Evolutionary conservation across 2,113 vertebrate genomes (phyloP).

Genomic region (Sinocyclocheilus grahami): DNA sequence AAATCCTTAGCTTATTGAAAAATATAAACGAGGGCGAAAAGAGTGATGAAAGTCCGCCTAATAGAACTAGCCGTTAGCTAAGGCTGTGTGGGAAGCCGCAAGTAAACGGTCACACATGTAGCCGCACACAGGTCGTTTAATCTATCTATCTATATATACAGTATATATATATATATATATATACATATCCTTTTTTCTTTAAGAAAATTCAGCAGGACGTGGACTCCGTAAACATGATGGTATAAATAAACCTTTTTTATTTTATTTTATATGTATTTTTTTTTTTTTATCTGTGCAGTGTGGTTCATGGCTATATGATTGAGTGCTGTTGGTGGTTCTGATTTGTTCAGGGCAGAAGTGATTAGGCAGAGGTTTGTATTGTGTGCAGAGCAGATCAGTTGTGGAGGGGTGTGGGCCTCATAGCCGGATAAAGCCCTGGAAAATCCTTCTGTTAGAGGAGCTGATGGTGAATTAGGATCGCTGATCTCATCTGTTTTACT

Average conservation of each 20-base stretch:
- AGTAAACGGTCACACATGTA: constrained; percentile 47
- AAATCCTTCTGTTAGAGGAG: constrained; percentile 51
- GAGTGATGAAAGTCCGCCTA: background rate
- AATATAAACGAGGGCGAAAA: background rate
- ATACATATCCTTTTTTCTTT: no score
- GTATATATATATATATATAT: no score
- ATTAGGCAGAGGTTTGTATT: constrained; percentile 64
- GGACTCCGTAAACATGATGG: background rate
- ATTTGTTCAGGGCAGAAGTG: constrained; percentile 53
- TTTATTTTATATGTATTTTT: background rate
- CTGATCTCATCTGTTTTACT: constrained; percentile 67
- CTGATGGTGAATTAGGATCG: constrained; percentile 69
- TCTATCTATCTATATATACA: no score
- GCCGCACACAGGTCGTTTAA: constrained; percentile 46
- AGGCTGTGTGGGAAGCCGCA: constrained; percentile 18
- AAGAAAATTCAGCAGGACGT: no score
- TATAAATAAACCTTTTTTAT: background rate
- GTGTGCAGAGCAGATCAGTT: constrained; percentile 40
- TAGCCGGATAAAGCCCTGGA: constrained; percentile 57
- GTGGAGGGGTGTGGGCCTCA: background rate
- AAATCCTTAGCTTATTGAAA: background rate
- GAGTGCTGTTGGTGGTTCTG: constrained; percentile 35
- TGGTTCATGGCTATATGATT: background rate
- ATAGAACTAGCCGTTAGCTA: constrained; percentile 32
- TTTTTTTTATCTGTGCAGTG: background rate